Conservation (phyloP, 2,113 vertebrate species). For the Macaca mulatta region DNA sequence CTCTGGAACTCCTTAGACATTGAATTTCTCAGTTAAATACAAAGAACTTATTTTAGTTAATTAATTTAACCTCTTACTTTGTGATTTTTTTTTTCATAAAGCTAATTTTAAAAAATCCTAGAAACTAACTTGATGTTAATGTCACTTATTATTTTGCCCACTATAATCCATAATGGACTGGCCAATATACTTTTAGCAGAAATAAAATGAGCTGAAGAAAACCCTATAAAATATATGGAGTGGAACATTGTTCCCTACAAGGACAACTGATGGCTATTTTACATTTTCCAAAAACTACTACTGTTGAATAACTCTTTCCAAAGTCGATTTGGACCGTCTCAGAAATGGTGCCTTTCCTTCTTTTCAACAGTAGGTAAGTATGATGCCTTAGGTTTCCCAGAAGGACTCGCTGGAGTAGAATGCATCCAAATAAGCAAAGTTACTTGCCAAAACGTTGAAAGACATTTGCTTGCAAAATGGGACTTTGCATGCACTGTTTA, state of each 20-base stretch:
- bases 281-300: not conserved
- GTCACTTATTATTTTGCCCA: not conserved
- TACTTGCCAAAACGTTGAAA: not conserved
- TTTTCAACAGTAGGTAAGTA: not conserved
- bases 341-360: not conserved
- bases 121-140: not conserved
- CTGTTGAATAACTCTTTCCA: not conserved
- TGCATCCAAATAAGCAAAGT: not conserved
- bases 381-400: not conserved
- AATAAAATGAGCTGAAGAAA: not conserved
- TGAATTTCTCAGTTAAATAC: not conserved
- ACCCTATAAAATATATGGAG: not conserved
- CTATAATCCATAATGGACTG: not conserved
- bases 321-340: not conserved
- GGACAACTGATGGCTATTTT: not conserved
- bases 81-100: not conserved
- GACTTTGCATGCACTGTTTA: not conserved
- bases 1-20: not conserved
- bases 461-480: not conserved
- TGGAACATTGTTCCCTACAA: not conserved
- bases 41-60: not conserved
- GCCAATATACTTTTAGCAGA: not conserved
- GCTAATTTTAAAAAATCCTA: not conserved
- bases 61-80: not conserved
- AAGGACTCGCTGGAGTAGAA: not conserved